Evolutionary conservation across 2,113 vertebrate species (phyloP).

Genomic region (Oenanthe melanoleuca): DNA sequence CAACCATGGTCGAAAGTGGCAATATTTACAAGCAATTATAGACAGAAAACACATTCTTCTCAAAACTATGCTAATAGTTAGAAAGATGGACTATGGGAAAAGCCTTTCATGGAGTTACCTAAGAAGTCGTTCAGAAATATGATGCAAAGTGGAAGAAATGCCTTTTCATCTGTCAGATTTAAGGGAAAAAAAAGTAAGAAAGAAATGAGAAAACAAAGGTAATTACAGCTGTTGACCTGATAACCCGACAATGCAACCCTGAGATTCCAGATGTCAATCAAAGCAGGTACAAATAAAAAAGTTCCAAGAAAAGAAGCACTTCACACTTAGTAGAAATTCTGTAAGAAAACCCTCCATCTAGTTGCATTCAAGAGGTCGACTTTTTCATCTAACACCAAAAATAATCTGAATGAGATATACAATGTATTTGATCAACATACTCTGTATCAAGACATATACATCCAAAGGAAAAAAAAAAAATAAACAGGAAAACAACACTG

Average conservation of each 20-base stretch:
- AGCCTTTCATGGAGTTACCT: neutral
- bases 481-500: neutral
- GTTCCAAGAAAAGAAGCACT: neutral
- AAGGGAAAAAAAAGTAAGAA: neutral
- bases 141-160: neutral
- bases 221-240: neutral
- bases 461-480: neutral
- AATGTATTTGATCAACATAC: neutral
- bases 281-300: neutral
- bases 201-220: neutral
- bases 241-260: neutral
- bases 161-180: neutral
- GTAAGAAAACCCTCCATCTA: neutral
- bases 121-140: neutral
- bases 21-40: neutral
- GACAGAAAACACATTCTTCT: neutral
- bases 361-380: neutral
- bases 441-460: neutral
- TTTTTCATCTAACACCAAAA: neutral
- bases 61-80: neutral
- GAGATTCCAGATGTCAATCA: neutral
- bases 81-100: neutral
- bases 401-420: neutral
- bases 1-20: neutral
- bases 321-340: neutral